Evolutionary conservation across 2,113 vertebrate genomes (phyloP).

Genomic region (Melanerpes formicivorus): DNA sequence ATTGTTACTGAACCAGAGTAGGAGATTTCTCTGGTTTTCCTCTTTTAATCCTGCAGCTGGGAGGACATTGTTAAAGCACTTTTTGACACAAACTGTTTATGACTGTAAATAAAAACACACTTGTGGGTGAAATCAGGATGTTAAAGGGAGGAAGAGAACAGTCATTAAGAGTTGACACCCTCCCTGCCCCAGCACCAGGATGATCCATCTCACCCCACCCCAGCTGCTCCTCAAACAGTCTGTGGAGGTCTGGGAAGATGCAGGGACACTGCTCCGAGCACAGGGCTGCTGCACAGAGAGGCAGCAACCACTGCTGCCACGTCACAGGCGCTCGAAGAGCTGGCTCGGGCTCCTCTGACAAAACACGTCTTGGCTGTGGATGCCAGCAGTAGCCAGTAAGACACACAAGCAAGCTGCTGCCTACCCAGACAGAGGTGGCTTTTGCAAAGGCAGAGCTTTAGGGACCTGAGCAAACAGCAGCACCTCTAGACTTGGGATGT

Average conservation of each 20-base stretch:
- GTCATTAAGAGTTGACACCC: fast-evolving
- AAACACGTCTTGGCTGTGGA: fast-evolving
- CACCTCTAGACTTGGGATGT: not conserved
- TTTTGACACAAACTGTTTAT: not conserved
- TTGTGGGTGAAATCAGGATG: not conserved
- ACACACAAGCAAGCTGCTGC: not conserved
- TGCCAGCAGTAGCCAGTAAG: not conserved
- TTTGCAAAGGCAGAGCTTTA: not conserved
- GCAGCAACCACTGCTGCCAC: not conserved
- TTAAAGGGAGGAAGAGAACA: not conserved
- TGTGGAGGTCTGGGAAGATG: not conserved
- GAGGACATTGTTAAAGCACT: not conserved
- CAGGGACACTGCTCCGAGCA: not conserved
- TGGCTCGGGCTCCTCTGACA: not conserved
- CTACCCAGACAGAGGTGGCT: not conserved
- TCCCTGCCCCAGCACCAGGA: not conserved
- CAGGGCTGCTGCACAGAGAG: not conserved
- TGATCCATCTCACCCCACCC: not conserved
- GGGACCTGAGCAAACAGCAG: not conserved
- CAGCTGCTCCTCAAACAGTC: not conserved
- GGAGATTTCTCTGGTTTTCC: not conserved
- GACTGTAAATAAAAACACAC: not conserved
- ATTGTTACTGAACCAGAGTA: not conserved
- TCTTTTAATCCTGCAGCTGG: not conserved
- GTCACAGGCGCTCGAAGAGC: not conserved